Evolutionary conservation across 2,113 vertebrate genomes (phyloP).

Genomic region (Ploceus nigricollis): DNA sequence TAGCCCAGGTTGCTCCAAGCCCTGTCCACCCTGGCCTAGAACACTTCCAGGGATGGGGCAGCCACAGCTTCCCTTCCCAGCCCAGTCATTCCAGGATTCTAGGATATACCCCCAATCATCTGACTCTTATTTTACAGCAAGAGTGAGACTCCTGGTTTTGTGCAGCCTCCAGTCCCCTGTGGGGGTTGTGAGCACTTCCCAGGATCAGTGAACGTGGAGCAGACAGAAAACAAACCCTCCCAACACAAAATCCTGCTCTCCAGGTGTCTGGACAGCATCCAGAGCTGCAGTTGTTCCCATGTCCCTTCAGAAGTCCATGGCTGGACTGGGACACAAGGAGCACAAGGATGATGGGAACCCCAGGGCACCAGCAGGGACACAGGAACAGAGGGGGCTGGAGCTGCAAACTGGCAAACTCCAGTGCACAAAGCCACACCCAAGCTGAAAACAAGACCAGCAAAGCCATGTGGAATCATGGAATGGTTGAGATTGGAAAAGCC

Average conservation of each 20-base stretch:
- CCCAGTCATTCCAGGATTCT: neutral
- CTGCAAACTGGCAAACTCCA: neutral
- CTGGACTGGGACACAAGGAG: neutral
- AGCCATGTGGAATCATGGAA: fast-evolving
- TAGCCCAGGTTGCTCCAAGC: neutral
- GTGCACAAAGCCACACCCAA: neutral
- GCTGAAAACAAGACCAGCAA: neutral
- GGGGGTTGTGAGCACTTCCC: neutral
- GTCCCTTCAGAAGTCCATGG: neutral
- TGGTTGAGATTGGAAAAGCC: neutral
- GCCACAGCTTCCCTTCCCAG: neutral
- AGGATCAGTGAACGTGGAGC: neutral
- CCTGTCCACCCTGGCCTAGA: neutral
- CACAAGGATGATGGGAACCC: neutral
- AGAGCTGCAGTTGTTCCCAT: neutral
- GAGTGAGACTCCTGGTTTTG: neutral
- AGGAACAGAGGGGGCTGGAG: neutral
- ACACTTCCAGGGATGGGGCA: neutral
- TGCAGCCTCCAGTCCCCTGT: neutral
- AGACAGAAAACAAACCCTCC: neutral
- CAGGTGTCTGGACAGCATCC: neutral
- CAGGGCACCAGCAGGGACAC: neutral
- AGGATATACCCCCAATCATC: fast-evolving
- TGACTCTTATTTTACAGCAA: neutral
- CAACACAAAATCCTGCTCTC: neutral